These are phyloP conservation scores for Drosophila demipolita DNA, from an alignment of 2,888 invertebrate genomes.

Conservation along the genomic window DNA sequence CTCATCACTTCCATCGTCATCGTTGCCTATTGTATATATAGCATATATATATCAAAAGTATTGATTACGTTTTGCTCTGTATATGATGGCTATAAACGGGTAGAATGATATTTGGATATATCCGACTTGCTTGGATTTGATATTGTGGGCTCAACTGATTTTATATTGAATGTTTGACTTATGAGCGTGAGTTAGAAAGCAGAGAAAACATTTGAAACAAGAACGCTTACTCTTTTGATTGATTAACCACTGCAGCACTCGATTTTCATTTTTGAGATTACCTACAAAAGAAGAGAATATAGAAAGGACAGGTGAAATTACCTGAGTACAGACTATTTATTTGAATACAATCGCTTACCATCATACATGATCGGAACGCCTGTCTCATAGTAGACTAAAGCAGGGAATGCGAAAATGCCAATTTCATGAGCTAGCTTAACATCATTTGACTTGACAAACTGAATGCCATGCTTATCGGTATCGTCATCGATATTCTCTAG, in stretches of 20 bases:
- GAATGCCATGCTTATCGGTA: constrained; percentile 95
- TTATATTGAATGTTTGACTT: constrained; percentile 67
- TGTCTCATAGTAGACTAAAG: constrained; percentile 96
- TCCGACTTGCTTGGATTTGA: constrained; percentile 57
- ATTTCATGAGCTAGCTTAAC: constrained; percentile 95
- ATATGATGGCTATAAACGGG: constrained; percentile 56
- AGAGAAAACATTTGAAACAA: constrained; percentile 84
- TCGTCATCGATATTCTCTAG: constrained; percentile 97
- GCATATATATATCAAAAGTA: constrained; percentile 68
- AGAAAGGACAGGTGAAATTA: neutral
- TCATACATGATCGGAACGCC: constrained; percentile 97
- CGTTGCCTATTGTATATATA: constrained; percentile 65
- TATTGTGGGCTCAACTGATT: constrained; percentile 59
- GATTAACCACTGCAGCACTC: constrained; percentile 97
- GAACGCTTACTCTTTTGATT: constrained; percentile 97
- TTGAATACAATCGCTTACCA: constrained; percentile 88
- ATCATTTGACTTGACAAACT: constrained; percentile 97
- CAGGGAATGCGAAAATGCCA: constrained; percentile 96
- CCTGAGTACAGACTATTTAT: neutral
- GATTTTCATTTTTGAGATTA: constrained; percentile 97
- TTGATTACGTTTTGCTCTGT: constrained; percentile 70
- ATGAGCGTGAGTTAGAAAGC: constrained; percentile 78
- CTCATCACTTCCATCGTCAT: constrained; percentile 74
- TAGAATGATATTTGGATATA: constrained; percentile 60
- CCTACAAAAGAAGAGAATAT: constrained; percentile 86